Base-by-base conservation (phyloP, 2,797 vertebrate species). In the Sphaeramia orbicularis region DNA sequence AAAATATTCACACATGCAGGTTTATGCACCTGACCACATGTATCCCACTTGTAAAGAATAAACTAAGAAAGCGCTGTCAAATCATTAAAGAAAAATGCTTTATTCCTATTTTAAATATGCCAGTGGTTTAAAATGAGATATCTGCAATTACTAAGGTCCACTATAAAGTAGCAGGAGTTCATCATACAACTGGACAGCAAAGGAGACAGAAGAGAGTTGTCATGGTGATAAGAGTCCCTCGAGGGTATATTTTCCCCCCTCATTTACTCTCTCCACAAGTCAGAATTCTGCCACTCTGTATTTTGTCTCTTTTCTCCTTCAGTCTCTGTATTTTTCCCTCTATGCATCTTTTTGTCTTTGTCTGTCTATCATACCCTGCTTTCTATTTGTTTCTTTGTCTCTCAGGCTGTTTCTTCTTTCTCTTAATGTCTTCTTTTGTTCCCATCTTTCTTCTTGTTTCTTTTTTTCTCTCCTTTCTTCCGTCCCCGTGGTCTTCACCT, bases 401-500 rank as follows among this genome's bases (percentile, higher is more conserved):
- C 53, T 67, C 45, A 27, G 49, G 42, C 47, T 36, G 43, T 63
- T 30, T 54, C 32, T 3, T 66, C 67, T 67, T 62, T 67, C 64
- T 79, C 59, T 59, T 85, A 77, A 82, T 70, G 43, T 78, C 58
- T 74, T 71, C 71, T 80, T 84, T 84, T 87, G 70, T 86, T 75
- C 68, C 56, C 49, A 48, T 81, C 68, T 80, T 84, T 79, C 60
- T 74, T 68, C 62, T 74, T 70, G 35, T 86, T 65, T 74, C 59
- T 80, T 58, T 56, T 38, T 78, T 27, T 74, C 61, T 64, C 65
- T 68, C 65, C 65, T 59, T 66, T 79, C 73, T 64, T 81, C 74
- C 24, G 52, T 89, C 87, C 85, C 88, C 75, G 65, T 83, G 82
- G 88, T 81, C 81, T 62, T 91, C 86, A 92, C 89, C 87, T 91